Conservation (phyloP, 92 coral and sea anemone species). For the Bergia sp. region DNA sequence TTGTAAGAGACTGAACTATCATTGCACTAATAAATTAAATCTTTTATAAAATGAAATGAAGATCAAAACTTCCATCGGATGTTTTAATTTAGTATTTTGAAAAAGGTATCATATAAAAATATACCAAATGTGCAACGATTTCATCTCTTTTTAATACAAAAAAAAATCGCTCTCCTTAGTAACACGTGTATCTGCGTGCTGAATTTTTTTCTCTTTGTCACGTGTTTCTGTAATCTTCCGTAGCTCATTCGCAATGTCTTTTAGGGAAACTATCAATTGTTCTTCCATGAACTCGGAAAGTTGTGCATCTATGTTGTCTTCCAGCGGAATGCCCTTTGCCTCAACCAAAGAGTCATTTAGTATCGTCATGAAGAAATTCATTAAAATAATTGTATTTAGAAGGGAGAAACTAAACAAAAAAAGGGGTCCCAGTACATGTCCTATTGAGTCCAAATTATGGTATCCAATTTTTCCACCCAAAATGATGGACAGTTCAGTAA, state of each 20-base stretch:
- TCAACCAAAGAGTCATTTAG: constrained; percentile 20
- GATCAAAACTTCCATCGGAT: too few relatives aligned
- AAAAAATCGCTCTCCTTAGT: constrained; percentile 22
- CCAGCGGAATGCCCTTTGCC: constrained; percentile 13
- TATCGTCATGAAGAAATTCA: constrained; percentile 40
- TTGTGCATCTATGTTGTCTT: constrained; percentile 24
- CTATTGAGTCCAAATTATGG: constrained; percentile 23
- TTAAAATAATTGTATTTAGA: constrained; percentile 13
- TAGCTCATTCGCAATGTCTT: constrained; percentile 18
- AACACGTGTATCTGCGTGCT: background rate
- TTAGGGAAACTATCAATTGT: background rate
- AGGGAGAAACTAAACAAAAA: constrained; percentile 31
- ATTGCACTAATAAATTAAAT: too few relatives aligned
- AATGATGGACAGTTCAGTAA: constrained; percentile 16
- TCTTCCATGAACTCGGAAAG: constrained; percentile 37
- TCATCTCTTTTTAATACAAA: constrained; percentile 1
- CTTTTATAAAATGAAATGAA: too few relatives aligned
- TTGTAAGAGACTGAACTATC: too few relatives aligned
- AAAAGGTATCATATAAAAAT: too few relatives aligned
- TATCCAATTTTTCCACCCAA: constrained; percentile 38
- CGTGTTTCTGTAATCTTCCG: background rate
- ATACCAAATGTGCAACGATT: too few relatives aligned
- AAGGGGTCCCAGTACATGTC: constrained; percentile 22
- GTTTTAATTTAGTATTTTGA: too few relatives aligned
- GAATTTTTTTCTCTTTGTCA: background rate